phyloP scores from a whole-genome alignment of 2,797 vertebrate species.

The Coreius guichenoti region DNA sequence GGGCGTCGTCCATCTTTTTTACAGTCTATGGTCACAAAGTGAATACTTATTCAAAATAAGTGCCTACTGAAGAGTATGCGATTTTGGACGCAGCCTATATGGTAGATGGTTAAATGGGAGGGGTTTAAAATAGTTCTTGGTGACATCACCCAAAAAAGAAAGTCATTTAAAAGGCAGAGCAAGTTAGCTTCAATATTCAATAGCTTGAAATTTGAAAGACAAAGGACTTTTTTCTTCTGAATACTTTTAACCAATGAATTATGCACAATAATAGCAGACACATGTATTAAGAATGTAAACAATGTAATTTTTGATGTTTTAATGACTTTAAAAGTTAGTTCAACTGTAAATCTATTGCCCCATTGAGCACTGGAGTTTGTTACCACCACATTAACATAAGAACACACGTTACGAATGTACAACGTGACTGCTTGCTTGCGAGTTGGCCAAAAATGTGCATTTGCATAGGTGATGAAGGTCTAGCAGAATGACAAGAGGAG shows the following conservation, averaged over 20 bases:
- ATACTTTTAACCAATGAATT: not conserved
- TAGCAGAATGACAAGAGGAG: constrained; percentile 16
- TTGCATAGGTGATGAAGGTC: constrained; percentile 54
- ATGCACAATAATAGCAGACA: not conserved
- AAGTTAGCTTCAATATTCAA: too few species aligned
- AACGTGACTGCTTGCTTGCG: not conserved
- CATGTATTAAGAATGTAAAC: not conserved
- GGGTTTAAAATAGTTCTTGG: not conserved
- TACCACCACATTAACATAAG: not conserved
- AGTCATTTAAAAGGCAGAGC: not conserved
- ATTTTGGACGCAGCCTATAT: not conserved
- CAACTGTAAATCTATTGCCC: not conserved
- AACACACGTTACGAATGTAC: not conserved
- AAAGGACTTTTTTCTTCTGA: not conserved
- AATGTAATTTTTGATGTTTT: not conserved
- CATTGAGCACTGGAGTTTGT: not conserved
- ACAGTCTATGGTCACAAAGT: not conserved
- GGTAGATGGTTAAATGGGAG: not conserved
- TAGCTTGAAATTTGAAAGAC: not conserved
- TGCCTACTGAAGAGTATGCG: not conserved
- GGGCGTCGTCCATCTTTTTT: not conserved
- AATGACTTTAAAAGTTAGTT: not conserved
- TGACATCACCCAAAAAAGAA: constrained; percentile 6
- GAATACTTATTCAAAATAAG: not conserved
- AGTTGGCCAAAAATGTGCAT: constrained; percentile 1